Conservation (phyloP, 2,888 invertebrate genomes). For the Cryptophagus acutangulus region DNA sequence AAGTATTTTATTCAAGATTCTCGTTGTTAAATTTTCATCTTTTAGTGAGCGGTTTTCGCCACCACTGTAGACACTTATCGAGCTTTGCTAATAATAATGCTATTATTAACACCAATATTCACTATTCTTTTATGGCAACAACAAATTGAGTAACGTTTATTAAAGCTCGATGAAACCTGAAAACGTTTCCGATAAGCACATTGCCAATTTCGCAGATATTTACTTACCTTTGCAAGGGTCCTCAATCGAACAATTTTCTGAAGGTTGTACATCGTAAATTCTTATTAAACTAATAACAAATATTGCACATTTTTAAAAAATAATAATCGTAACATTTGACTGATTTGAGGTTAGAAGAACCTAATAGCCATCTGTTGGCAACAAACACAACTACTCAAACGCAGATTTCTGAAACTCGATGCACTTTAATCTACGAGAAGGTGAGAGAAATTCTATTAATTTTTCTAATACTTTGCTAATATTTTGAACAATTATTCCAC, state of each 20-base stretch:
- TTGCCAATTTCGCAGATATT: too few species aligned
- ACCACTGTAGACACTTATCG: constrained; percentile 13
- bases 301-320: background rate
- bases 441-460: too few species aligned
- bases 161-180: too few species aligned
- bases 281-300: too few species aligned
- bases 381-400: background rate
- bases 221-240: too few species aligned
- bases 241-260: too few species aligned
- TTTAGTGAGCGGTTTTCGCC: constrained; percentile 8
- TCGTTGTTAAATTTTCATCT: constrained; percentile 12
- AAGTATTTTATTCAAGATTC: constrained; percentile 30
- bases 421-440: too few species aligned
- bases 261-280: too few species aligned
- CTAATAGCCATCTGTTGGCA: constrained; percentile 19
- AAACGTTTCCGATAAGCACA: too few species aligned
- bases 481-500: too few species aligned
- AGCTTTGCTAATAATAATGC: background rate
- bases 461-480: too few species aligned
- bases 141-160: background rate
- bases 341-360: constrained; percentile 18
- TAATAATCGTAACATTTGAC: background rate
- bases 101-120: background rate
- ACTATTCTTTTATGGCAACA: background rate
- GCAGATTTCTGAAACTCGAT: too few species aligned